A percentile compares a stretch with the other conserved stretches of the same genome.
Evolutionary conservation across 1,140 invertebrate genomes (phyloP).

Genomic region (Cepaea nemoralis): DNA sequence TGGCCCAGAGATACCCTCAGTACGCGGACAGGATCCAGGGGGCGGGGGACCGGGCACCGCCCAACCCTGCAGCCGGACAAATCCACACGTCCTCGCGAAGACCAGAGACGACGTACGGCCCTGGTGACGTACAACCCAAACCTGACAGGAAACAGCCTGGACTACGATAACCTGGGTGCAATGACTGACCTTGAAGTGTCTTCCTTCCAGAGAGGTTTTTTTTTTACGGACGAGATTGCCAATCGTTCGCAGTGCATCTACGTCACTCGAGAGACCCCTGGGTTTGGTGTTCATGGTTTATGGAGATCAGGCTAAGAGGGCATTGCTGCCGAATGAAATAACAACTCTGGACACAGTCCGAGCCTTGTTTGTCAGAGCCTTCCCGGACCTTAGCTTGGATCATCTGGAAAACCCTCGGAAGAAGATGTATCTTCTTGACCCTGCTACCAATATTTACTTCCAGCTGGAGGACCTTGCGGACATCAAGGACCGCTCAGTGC

Average conservation of each 20-base stretch:
- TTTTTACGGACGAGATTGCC: constrained; percentile 91
- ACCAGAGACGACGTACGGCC: constrained; percentile 53
- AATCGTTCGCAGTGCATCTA: constrained; percentile 92
- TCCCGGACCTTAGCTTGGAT: constrained; percentile 94
- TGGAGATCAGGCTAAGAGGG: constrained; percentile 95
- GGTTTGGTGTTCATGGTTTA: constrained; percentile 96
- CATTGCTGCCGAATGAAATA: constrained; percentile 95
- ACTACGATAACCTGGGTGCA: constrained; percentile 93
- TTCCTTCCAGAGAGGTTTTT: constrained; percentile 84
- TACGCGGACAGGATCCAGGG: too few relatives aligned
- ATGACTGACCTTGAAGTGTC: constrained; percentile 97
- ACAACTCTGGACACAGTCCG: constrained; percentile 97
- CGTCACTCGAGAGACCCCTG: constrained; percentile 86
- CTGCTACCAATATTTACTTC: constrained; percentile 97
- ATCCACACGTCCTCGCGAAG: constrained; percentile 55
- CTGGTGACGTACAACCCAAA: constrained; percentile 59
- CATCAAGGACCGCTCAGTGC: constrained; percentile 66
- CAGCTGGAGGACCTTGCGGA: constrained; percentile 94
- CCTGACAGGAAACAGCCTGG: constrained; percentile 45
- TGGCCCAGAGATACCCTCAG: too few relatives aligned
- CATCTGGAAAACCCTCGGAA: constrained; percentile 92
- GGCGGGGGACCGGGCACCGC: too few relatives aligned
- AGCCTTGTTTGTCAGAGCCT: constrained; percentile 96
- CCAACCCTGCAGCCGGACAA: too few relatives aligned
- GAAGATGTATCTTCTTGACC: constrained; percentile 95